These are phyloP conservation scores for Gymnarchus niloticus DNA, from an alignment of 2,113 vertebrate species.

Conservation along the genomic window DNA sequence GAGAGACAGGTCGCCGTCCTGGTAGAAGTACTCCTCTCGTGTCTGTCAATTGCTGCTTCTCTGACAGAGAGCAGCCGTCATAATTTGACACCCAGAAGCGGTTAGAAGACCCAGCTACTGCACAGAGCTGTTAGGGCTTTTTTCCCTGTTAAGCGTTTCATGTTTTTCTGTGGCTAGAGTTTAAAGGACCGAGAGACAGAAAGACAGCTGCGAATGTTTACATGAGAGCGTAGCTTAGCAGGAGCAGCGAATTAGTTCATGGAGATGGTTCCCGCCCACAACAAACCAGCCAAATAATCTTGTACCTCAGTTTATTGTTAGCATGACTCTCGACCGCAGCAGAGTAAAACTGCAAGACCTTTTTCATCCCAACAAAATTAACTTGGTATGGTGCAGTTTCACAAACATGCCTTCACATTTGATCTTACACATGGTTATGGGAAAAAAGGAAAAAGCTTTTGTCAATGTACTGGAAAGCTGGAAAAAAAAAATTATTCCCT, in stretches of 20 bases:
- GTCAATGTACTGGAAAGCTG: background rate
- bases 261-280: background rate
- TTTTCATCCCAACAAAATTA: background rate
- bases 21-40: too few relatives aligned
- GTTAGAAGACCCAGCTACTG: background rate
- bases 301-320: constrained; percentile 1
- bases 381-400: background rate
- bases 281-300: background rate
- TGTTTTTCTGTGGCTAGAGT: background rate
- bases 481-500: background rate
- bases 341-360: background rate
- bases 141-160: background rate
- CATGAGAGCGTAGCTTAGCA: background rate
- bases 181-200: background rate
- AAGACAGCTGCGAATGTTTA: background rate
- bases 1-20: background rate
- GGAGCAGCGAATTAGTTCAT: background rate
- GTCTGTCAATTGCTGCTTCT: background rate
- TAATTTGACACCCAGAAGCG: background rate
- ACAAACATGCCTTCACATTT: background rate
- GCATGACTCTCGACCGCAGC: background rate
- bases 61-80: background rate
- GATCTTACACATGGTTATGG: background rate
- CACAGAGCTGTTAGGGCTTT: background rate
- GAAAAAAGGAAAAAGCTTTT: background rate